Evolutionary conservation across 2,113 vertebrate genomes (phyloP).

Genomic region (Procapra przewalskii): DNA sequence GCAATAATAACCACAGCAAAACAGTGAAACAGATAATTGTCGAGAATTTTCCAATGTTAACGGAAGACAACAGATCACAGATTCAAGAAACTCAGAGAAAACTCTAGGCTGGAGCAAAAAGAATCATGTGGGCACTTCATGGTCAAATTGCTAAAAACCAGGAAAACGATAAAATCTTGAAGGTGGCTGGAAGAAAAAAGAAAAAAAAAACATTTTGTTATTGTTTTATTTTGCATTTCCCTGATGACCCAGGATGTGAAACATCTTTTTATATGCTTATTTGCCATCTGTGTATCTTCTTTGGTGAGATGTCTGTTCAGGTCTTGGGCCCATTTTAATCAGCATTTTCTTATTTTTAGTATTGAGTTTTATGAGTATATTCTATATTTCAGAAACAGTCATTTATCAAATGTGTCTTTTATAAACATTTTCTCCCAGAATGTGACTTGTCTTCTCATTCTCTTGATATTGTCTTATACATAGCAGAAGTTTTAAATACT

Average conservation of each 20-base stretch:
- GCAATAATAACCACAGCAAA: no score
- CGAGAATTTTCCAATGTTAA: neutral
- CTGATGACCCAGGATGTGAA: neutral
- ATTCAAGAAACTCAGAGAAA: neutral
- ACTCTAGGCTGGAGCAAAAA: neutral
- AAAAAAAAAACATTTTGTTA: neutral
- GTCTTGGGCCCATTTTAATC: neutral
- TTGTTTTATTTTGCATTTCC: neutral
- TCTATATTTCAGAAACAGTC: neutral
- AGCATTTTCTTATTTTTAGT: neutral
- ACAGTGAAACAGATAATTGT: neutral
- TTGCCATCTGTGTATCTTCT: neutral
- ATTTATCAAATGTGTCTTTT: neutral
- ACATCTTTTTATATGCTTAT: neutral
- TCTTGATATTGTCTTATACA: neutral
- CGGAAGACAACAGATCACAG: neutral
- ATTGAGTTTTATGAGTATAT: neutral
- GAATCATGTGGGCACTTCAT: neutral
- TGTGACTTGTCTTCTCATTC: neutral
- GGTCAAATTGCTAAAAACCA: neutral
- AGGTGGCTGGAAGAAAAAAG: neutral
- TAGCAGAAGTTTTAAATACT: neutral
- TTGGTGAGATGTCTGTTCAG: neutral
- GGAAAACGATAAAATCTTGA: neutral
- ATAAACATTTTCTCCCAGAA: neutral